Evolutionary conservation across 2,797 vertebrate genomes (phyloP), one percentile per base, ranked within the genome.

Genomic region (Cirrhinus mrigala): DNA sequence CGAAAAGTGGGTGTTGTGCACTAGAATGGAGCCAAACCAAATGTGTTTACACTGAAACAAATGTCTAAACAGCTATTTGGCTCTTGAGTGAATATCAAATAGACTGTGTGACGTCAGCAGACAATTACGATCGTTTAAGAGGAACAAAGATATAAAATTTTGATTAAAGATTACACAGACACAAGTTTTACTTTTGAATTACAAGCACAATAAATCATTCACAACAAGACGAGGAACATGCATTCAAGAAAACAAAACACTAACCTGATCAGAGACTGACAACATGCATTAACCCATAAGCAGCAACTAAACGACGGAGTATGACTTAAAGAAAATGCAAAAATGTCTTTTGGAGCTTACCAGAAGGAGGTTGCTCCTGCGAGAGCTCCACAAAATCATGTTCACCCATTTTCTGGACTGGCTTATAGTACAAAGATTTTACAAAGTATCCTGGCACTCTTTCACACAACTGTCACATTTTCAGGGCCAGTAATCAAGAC

Each of bases 311-410:
- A n/a, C 24, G 48, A 24, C 48, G 68, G 5, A 58, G 14, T 14
- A 27, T 16, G 2, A 69, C 20, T 15, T 66, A n/a, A n/a, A n/a
- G n/a, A 44, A 75, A 58, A 60, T 12, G 8, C 50, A 12, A 48
- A 50, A 40, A 64, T 70, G 14, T 85, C 1, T 44, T 70, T 48
- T 46, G 5, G 3, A 5, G 33, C 85, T 87, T 80, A 89, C 83
- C 88, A 54, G 85, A 88, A 22, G n/a, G 56, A 48, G 18, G 62
- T 27, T 84, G 69, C 20, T 78, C 70, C 48, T 77, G 77, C n/a
- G 4, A 76, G 29, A 85, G 29, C 4, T 64, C 71, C 44, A n/a
- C 11, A 70, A 77, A 84, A 78, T 83, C 80, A 62, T 82, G 75
- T 27, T 83, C 70, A 54, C 73, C 81, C 56, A 81, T 85, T 76